Evolutionary conservation across 1,140 invertebrate species (phyloP).

Genomic region (Macrobrachium nipponense): DNA sequence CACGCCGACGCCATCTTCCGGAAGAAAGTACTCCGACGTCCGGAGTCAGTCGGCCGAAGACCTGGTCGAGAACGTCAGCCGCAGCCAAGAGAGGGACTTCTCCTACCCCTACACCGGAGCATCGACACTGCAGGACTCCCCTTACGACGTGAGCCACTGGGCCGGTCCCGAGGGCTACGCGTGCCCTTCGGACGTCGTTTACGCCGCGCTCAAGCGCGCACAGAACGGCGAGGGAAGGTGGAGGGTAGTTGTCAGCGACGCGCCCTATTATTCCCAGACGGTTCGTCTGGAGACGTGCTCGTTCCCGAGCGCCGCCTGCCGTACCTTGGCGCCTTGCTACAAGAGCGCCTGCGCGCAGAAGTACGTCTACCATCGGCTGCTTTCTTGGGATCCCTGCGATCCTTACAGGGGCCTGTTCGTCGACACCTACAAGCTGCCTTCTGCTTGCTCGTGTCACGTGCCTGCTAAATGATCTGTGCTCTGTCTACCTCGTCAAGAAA

Average conservation of each 20-base stretch:
- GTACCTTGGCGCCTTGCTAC: constrained; percentile 66
- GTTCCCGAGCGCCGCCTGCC: constrained; percentile 59
- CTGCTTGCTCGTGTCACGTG: constrained; percentile 65
- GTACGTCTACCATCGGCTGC: constrained; percentile 65
- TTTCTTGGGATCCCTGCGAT: constrained; percentile 58
- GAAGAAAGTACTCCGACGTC: constrained; percentile 44
- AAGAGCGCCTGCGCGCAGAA: constrained; percentile 65
- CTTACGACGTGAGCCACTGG: constrained; percentile 64
- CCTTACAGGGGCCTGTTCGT: constrained; percentile 65
- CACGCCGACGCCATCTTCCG: constrained; percentile 17
- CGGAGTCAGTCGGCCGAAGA: constrained; percentile 25
- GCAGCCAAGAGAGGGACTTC: constrained; percentile 54
- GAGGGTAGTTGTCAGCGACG: constrained; percentile 18
- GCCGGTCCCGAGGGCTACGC: constrained; percentile 62
- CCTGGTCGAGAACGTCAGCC: constrained; percentile 58
- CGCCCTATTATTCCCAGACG: constrained; percentile 3
- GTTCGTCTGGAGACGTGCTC: constrained; percentile 24
- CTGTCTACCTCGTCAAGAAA: too few relatives aligned
- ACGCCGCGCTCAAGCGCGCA: constrained; percentile 34
- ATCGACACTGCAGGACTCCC: constrained; percentile 23
- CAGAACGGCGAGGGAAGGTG: constrained; percentile 37
- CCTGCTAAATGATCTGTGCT: constrained; percentile 2
- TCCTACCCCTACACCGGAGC: constrained; percentile 37
- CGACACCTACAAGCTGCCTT: constrained; percentile 62
- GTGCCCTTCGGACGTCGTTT: constrained; percentile 33